Percentiles rank a stretch among this genome's conserved stretches.
Evolutionary conservation across 2,797 vertebrate species (phyloP).

Genomic region (Pampus argenteus): DNA sequence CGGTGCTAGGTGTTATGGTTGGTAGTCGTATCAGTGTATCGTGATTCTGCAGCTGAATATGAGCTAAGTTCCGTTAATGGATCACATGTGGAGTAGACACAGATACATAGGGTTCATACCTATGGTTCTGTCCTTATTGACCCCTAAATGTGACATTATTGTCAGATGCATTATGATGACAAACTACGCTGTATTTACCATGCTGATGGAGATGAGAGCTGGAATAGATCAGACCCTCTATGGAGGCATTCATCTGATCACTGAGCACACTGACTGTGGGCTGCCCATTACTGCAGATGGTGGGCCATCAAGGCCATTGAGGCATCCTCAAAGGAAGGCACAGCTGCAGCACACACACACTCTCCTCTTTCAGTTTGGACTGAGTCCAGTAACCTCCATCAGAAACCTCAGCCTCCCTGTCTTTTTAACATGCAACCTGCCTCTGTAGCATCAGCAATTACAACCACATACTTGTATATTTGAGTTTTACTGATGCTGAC

Average conservation of each 20-base stretch:
- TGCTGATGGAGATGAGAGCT: slow-evolving; percentile 26
- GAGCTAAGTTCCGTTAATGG: not conserved
- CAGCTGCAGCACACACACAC: slow-evolving; percentile 66
- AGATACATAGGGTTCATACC: slow-evolving; percentile 2
- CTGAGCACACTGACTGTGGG: slow-evolving; percentile 52
- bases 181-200: slow-evolving; percentile 15
- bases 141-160: slow-evolving; percentile 3
- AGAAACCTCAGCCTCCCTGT: slow-evolving; percentile 16
- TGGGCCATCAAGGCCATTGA: slow-evolving; percentile 65
- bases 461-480: not conserved
- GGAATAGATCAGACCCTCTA: slow-evolving; percentile 24
- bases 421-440: slow-evolving; percentile 16
- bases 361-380: slow-evolving; percentile 45
- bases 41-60: not conserved
- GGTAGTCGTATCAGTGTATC: not conserved
- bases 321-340: slow-evolving; percentile 58
- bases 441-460: slow-evolving; percentile 8
- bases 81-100: not conserved
- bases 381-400: slow-evolving; percentile 43
- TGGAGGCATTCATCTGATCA: slow-evolving; percentile 66
- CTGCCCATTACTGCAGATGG: slow-evolving; percentile 71
- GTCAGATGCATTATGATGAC: slow-evolving; percentile 2
- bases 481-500: not conserved
- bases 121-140: slow-evolving; percentile 5
- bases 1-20: not conserved